Conservation (phyloP, 2,797 vertebrate genomes). For the Sebastes alutus region DNA sequence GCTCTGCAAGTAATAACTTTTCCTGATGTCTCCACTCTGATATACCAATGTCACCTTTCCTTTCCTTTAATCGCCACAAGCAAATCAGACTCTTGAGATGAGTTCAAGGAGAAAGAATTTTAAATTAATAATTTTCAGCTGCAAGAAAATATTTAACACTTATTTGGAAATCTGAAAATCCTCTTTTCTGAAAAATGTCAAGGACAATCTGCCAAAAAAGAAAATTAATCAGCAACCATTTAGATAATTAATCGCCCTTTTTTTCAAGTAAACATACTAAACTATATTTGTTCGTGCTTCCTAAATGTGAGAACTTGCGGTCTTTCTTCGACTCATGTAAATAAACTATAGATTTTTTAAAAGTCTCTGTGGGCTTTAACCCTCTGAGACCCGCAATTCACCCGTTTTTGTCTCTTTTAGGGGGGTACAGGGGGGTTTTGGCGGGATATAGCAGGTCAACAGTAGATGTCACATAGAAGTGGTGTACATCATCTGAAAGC, state of each 20-base stretch:
- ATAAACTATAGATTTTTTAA: too few relatives aligned
- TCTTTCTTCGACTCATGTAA: too few relatives aligned
- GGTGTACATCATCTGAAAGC: too few relatives aligned
- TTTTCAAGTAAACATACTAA: not conserved
- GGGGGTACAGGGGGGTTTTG: rapidly evolving
- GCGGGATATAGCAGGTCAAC: too few relatives aligned
- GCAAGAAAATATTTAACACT: not conserved
- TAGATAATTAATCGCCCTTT: not conserved
- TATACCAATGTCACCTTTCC: not conserved
- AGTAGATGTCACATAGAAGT: too few relatives aligned
- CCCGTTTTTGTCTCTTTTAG: too few relatives aligned
- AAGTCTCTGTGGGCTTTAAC: too few relatives aligned
- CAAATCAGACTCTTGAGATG: not conserved
- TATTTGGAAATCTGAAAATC: not conserved
- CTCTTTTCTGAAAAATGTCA: not conserved
- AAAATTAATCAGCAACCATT: not conserved
- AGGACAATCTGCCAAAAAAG: not conserved
- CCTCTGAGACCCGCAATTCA: too few relatives aligned
- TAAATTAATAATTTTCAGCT: too few relatives aligned
- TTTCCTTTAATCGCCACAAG: not conserved
- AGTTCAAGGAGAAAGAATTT: not conserved
- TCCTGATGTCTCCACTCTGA: not conserved
- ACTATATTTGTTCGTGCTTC: not conserved
- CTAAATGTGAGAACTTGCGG: not conserved
- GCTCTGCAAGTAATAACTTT: not conserved